Conservation (phyloP, 2,113 vertebrate genomes). For the Hypocryptadius cinnamomeus region DNA sequence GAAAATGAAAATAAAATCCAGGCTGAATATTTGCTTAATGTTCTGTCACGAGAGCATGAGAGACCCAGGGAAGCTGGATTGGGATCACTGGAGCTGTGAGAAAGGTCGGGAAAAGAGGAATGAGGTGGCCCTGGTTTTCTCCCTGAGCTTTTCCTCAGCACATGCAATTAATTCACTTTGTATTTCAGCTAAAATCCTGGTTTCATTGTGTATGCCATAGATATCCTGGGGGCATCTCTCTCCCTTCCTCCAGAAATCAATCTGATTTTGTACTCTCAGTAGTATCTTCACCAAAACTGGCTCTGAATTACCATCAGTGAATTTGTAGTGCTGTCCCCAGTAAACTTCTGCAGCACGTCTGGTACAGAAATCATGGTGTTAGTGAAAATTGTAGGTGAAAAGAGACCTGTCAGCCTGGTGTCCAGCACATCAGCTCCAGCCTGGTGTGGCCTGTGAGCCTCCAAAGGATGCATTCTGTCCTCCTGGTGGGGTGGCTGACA, state of each 20-base stretch:
- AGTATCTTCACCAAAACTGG: background rate
- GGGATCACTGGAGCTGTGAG: background rate
- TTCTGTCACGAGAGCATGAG: background rate
- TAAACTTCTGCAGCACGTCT: background rate
- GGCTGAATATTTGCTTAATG: background rate
- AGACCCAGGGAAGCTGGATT: background rate
- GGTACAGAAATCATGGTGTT: background rate
- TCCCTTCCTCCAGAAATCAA: background rate
- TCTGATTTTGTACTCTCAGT: background rate
- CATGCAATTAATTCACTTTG: background rate
- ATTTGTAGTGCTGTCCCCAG: background rate
- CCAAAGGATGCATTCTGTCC: background rate
- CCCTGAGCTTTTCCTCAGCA: background rate
- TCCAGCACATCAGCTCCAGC: background rate
- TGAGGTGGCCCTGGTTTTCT: background rate
- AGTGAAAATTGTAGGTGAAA: background rate
- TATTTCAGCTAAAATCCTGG: background rate
- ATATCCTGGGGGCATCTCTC: background rate
- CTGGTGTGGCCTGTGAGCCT: accelerated
- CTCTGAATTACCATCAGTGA: background rate
- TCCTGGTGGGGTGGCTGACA: background rate
- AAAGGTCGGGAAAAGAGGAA: background rate
- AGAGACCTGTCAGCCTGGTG: background rate
- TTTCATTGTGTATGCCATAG: background rate
- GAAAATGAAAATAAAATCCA: background rate